phyloP scores from a whole-genome alignment of 1,140 invertebrate genomes.

The Drosophila saltans region DNA sequence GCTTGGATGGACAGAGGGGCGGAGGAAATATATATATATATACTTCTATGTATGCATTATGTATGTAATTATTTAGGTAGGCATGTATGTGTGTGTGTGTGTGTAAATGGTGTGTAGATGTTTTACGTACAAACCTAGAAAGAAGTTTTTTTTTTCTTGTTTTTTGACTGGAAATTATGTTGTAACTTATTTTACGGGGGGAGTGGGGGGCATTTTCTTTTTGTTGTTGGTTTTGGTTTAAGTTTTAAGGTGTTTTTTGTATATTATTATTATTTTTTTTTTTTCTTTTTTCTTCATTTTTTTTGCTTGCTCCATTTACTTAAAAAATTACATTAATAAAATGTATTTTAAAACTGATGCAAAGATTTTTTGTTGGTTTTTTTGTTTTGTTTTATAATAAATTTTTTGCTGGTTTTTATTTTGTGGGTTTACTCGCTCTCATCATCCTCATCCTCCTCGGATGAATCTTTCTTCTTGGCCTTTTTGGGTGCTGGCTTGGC shows the following conservation, averaged over 20 bases:
- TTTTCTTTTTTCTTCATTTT: conserved; percentile 43
- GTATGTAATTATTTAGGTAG: conserved; percentile 21
- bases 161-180: conserved; percentile 65
- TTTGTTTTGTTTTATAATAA: conserved; percentile 19
- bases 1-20: not conserved
- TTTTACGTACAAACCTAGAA: conserved; percentile 74
- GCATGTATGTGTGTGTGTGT: conserved; percentile 16
- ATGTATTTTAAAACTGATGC: conserved; percentile 81
- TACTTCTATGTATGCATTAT: conserved; percentile 12
- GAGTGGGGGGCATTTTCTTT: conserved; percentile 15
- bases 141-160: conserved; percentile 58
- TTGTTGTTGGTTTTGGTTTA: conserved; percentile 38
- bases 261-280: conserved; percentile 49
- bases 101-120: conserved; percentile 44
- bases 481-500: conserved; percentile 80
- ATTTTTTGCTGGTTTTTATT: conserved; percentile 4
- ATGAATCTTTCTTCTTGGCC: conserved; percentile 84
- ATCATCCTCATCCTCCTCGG: conserved; percentile 80
- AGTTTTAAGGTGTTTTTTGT: not conserved
- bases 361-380: conserved; percentile 18
- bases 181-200: conserved; percentile 54
- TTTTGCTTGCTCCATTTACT: conserved; percentile 64
- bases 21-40: conserved; percentile 1
- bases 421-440: conserved; percentile 73
- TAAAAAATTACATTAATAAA: conserved; percentile 82